These are phyloP conservation scores for Ectobius pallidus DNA, from an alignment of 2,888 invertebrate genomes.

Conservation along the genomic window DNA sequence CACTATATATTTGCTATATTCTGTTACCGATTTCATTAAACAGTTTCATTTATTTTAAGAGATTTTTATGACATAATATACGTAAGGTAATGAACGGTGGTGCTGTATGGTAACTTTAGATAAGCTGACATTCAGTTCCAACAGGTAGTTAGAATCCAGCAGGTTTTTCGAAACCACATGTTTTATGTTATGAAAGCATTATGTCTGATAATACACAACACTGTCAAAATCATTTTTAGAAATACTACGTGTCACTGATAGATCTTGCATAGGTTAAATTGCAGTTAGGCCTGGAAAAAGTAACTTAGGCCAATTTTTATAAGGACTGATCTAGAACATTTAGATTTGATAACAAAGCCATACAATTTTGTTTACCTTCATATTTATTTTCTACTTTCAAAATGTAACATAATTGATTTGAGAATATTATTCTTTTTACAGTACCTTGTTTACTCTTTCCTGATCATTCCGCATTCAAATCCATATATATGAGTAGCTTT, in stretches of 20 bases:
- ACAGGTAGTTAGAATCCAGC: neutral
- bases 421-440: no score
- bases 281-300: no score
- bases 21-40: neutral
- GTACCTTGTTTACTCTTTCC: no score
- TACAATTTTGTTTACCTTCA: neutral
- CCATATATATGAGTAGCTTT: no score
- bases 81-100: neutral
- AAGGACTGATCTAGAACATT: no score
- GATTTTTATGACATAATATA: neutral
- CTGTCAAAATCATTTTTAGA: neutral
- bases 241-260: no score
- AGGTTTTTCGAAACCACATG: neutral
- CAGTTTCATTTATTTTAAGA: neutral
- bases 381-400: no score
- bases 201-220: neutral
- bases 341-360: neutral
- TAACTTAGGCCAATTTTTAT: no score
- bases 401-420: no score
- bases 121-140: neutral
- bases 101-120: neutral
- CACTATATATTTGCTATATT: neutral
- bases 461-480: no score
- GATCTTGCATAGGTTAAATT: no score
- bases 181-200: neutral